Conservation (phyloP, 64 coral and sea anemone genomes). For the Acropora yongei region DNA sequence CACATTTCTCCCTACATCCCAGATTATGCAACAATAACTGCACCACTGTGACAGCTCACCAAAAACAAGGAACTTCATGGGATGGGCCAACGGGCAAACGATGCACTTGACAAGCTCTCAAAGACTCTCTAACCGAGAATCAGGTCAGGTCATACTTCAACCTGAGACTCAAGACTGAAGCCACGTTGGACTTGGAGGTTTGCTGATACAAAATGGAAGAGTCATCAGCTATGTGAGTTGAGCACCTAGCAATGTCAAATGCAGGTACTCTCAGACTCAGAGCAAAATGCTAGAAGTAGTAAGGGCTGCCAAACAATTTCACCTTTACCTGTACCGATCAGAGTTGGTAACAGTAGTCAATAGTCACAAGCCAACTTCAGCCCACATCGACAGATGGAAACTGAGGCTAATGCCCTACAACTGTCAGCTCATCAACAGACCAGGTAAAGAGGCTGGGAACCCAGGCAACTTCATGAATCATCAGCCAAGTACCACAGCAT, state of each 20-base stretch:
- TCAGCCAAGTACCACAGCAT: constrained; percentile 5
- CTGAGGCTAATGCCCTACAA: constrained; percentile 62
- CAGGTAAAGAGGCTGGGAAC: constrained; percentile 31
- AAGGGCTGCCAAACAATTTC: constrained; percentile 15
- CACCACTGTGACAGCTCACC: constrained; percentile 26
- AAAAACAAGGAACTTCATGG: constrained; percentile 31
- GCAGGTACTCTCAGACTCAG: constrained; percentile 71
- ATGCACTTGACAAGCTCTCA: constrained; percentile 50
- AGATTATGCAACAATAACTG: constrained; percentile 39
- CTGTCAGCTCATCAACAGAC: constrained; percentile 33
- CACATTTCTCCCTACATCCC: constrained; percentile 61
- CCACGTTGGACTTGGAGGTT: constrained; percentile 20
- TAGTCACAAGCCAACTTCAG: constrained; percentile 49
- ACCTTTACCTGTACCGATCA: constrained; percentile 35
- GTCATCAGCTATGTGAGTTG: constrained; percentile 76
- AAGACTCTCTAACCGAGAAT: constrained; percentile 46
- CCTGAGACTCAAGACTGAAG: constrained; percentile 44
- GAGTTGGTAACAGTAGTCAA: constrained; percentile 60
- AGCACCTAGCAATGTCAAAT: constrained; percentile 71
- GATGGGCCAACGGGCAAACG: constrained; percentile 54
- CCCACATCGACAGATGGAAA: constrained; percentile 37
- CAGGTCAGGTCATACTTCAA: constrained; percentile 77
- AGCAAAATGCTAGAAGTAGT: constrained; percentile 71
- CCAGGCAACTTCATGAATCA: constrained; percentile 51
- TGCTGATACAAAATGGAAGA: constrained; percentile 51